phyloP scores from a whole-genome alignment of 2,113 vertebrate genomes.

The Ardeotis arabs region DNA sequence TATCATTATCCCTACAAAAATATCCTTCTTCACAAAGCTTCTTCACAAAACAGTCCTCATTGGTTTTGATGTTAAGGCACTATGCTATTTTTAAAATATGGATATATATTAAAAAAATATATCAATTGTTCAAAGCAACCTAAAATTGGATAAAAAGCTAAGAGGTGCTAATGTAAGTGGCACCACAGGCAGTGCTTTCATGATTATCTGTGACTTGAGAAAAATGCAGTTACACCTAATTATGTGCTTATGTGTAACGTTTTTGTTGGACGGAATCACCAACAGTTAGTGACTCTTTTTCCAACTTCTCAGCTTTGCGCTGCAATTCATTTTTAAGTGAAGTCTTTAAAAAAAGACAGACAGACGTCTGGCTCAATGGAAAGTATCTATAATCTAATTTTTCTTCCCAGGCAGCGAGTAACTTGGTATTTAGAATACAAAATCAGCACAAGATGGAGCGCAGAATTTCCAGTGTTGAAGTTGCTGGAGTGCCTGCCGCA shows the following conservation, averaged over 20 bases:
- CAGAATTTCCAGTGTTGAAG: slow-evolving; percentile 62
- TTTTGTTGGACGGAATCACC: neutral
- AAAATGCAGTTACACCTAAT: neutral
- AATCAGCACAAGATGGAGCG: slow-evolving; percentile 47
- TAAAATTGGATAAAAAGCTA: neutral
- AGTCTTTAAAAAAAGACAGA: neutral
- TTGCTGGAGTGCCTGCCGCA: slow-evolving; percentile 27
- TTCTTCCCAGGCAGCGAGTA: slow-evolving; percentile 55
- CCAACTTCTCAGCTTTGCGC: neutral
- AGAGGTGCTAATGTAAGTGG: neutral
- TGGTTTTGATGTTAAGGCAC: neutral
- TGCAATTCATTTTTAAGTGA: slow-evolving; percentile 1
- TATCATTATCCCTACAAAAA: neutral
- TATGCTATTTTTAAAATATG: neutral
- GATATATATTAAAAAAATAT: too few relatives aligned
- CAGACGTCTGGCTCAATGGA: neutral
- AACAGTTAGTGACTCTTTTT: neutral
- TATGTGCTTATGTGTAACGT: neutral
- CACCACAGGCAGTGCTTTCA: neutral
- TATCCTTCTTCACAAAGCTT: neutral
- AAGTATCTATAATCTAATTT: slow-evolving; percentile 52
- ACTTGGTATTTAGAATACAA: slow-evolving; percentile 65
- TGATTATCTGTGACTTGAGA: neutral
- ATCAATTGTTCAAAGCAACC: neutral
- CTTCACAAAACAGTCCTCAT: neutral